phyloP scores from a whole-genome alignment of 2,888 invertebrate genomes.

The Xestia rhomboidea region DNA sequence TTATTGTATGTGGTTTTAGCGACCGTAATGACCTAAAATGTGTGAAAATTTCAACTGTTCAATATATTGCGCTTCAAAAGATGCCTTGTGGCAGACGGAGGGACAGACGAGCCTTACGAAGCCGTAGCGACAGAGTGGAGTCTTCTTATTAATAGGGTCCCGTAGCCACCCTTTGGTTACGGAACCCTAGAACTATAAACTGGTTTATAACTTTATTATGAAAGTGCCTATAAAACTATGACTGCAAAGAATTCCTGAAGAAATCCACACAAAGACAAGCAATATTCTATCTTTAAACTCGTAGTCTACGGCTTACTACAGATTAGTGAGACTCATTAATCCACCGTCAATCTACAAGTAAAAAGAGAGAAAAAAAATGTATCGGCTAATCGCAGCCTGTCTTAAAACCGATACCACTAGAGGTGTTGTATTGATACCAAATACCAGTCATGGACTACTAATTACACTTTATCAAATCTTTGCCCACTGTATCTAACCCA shows the following conservation, averaged over 20 bases:
- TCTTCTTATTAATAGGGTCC: background rate
- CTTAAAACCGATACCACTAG: slow-evolving; percentile 30
- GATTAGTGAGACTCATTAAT: slow-evolving; percentile 10
- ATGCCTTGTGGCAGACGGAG: background rate
- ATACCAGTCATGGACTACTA: slow-evolving; percentile 2
- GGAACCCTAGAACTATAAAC: background rate
- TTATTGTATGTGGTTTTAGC: background rate
- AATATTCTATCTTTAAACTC: background rate
- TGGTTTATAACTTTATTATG: background rate
- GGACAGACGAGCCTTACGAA: background rate
- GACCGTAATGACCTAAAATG: background rate
- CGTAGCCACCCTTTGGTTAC: background rate
- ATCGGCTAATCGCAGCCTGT: slow-evolving; percentile 28
- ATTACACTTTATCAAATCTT: slow-evolving; percentile 49
- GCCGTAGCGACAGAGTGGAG: background rate
- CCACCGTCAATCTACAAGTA: slow-evolving; percentile 4
- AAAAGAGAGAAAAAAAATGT: slow-evolving; percentile 23
- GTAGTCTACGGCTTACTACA: background rate
- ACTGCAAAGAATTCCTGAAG: background rate
- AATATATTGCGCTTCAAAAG: background rate
- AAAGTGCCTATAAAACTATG: background rate
- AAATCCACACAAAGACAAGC: background rate
- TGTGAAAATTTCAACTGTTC: background rate
- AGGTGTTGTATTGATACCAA: slow-evolving; percentile 39
- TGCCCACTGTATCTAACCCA: slow-evolving; percentile 42